Base-by-base conservation (phyloP, 2,797 vertebrate genomes). In the Acanthornis magna region DNA sequence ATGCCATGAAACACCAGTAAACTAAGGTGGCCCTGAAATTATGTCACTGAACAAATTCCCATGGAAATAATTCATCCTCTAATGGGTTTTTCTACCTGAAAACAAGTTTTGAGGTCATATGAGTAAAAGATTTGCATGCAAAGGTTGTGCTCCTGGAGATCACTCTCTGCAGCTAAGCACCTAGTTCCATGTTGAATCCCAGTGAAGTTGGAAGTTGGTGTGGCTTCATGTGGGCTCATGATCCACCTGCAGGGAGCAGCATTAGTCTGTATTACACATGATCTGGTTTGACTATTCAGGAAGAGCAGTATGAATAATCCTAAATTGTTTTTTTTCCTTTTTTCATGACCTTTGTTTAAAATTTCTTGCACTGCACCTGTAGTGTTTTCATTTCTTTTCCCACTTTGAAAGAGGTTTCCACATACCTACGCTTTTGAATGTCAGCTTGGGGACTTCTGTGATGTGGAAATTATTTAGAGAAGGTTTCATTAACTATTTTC, bases 201-300 rank as follows among this genome's bases (percentile, higher is more conserved):
- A 54, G 7, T 55, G 63, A 74, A 32, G 50, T 2, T 83, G 76
- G 81, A 76, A 58, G 36, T 62, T 85, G 82, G 3, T 66, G 20
- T 93, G 84, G 65, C 23, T 89, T 87, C n/a, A 23, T 63, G 47
- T 85, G 85, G 84, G 68, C 54, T 83, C 38, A 25, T 77, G 32
- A 82, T 89, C 53, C 32, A 91, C 93, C 92, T 95, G 93, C 68
- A 96, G 94, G 54, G 96, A 94, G 95, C 93, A 97, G 92, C 87
- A 94, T 81, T 66, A 94, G 82, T 45, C 90, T 84, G 36, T 80
- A 18, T 66, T 93, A 54, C 38, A 32, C 16, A 19, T 65, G 40
- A 32, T 72, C 26, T 4, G 2, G 4, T 83, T 85, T 86, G n/a
- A 38, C 45, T 77, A 23, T 73, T 62, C 50, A 65, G 55, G 57